phyloP scores from a whole-genome alignment of 2,113 vertebrate species.

The Fregetta grallaria region DNA sequence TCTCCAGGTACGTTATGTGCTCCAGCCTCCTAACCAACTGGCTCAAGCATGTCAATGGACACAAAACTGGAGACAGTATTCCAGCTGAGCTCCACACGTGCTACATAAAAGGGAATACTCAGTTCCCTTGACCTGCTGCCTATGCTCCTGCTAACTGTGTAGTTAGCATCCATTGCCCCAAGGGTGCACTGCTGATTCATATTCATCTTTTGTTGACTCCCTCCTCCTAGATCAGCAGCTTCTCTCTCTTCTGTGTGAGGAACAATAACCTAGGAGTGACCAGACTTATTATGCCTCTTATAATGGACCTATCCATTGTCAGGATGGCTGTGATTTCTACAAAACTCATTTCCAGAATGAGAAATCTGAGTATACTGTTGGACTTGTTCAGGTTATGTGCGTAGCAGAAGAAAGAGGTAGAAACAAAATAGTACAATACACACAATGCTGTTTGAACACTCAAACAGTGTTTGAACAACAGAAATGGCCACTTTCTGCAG shows the following conservation, averaged over 20 bases:
- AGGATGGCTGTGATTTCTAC: not conserved
- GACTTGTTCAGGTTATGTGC: not conserved
- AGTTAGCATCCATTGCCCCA: slow-evolving; percentile 26
- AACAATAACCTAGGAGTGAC: not conserved
- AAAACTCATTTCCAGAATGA: not conserved
- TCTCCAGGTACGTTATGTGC: fast-evolving
- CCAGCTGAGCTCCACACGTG: not conserved
- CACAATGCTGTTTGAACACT: not conserved
- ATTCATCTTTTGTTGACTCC: not conserved
- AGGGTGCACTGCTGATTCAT: slow-evolving; percentile 45
- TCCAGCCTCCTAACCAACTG: not conserved
- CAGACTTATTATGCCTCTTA: fast-evolving
- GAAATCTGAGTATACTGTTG: not conserved
- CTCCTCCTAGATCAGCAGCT: not conserved
- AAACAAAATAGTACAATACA: not conserved
- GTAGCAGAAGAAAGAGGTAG: not conserved
- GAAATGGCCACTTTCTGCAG: not conserved
- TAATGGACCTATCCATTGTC: not conserved
- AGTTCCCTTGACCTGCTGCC: not conserved
- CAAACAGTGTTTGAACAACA: not conserved
- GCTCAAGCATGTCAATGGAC: fast-evolving
- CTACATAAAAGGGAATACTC: not conserved
- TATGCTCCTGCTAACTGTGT: not conserved
- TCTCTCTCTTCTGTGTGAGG: not conserved
- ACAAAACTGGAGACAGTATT: not conserved